Percentiles rank a stretch among this genome's conserved stretches.
phyloP scores from a whole-genome alignment of 2,797 vertebrate species.

The Epinephelus coioides region DNA sequence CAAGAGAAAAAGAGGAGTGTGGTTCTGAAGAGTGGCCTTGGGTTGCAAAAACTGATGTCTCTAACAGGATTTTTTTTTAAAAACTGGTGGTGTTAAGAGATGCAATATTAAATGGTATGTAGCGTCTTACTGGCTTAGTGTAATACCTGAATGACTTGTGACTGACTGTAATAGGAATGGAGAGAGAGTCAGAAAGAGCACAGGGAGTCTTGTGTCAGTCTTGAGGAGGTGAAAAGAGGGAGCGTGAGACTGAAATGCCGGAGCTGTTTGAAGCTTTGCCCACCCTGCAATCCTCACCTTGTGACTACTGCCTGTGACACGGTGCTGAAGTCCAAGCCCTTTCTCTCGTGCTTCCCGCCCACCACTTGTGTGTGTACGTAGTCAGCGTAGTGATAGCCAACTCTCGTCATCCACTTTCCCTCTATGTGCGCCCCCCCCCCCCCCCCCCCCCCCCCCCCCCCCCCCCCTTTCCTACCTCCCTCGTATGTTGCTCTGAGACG shows the following conservation, averaged over 20 bases:
- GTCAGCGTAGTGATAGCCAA: conserved; percentile 42
- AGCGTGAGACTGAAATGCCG: conserved; percentile 75
- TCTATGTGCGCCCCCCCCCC: not conserved
- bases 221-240: conserved; percentile 60
- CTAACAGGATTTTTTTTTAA: not conserved
- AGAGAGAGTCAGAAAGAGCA: not conserved
- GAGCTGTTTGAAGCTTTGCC: conserved; percentile 79
- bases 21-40: conserved; percentile 12
- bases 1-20: conserved; percentile 1
- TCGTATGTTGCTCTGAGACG: conserved; percentile 63
- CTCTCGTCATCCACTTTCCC: conserved; percentile 40
- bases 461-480: conserved; percentile 3
- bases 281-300: conserved; percentile 82
- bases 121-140: not conserved
- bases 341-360: conserved; percentile 46
- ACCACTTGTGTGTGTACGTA: conserved; percentile 51
- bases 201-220: conserved; percentile 40
- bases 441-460: not conserved
- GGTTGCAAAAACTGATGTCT: not conserved
- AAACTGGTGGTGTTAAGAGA: not conserved
- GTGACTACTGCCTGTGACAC: conserved; percentile 77
- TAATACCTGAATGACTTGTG: conserved; percentile 6
- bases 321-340: conserved; percentile 77
- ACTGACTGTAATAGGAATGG: not conserved
- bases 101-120: not conserved